phyloP scores from a whole-genome alignment of 2,888 invertebrate species.

The Drosophila fulvimacula region DNA sequence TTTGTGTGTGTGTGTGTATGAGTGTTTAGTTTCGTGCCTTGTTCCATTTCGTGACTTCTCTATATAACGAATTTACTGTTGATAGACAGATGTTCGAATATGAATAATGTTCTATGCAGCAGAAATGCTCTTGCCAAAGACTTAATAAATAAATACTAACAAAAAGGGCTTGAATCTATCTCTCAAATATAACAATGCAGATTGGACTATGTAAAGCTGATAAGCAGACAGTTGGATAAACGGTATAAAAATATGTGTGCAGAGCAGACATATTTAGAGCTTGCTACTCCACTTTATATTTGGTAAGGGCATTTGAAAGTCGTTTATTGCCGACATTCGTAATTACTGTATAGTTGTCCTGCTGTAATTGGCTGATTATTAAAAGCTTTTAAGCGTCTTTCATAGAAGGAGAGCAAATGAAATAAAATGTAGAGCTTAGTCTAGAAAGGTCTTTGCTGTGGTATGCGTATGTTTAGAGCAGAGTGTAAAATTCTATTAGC shows the following conservation, averaged over 20 bases:
- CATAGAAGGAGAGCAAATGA: conserved; percentile 50
- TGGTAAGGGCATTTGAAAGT: conserved; percentile 47
- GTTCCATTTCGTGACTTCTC: conserved; percentile 39
- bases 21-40: conserved; percentile 19
- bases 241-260: background rate
- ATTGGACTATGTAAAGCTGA: background rate
- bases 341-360: conserved; percentile 16
- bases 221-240: background rate
- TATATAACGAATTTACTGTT: conserved; percentile 44
- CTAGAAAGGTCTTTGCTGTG: conserved; percentile 43
- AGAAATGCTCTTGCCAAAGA: conserved; percentile 43
- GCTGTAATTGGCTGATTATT: conserved; percentile 49
- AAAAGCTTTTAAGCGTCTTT: conserved; percentile 54
- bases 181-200: background rate
- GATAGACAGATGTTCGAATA: conserved; percentile 44
- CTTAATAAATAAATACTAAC: background rate
- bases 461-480: conserved; percentile 46
- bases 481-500: conserved; percentile 55
- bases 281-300: background rate
- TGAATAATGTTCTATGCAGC: conserved; percentile 38
- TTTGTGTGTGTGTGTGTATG: conserved; percentile 38
- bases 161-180: background rate
- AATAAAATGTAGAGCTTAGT: conserved; percentile 51
- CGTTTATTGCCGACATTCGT: conserved; percentile 35
- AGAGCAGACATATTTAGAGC: background rate